Percentiles rank a stretch among this genome's conserved stretches.
Conservation (phyloP, 2,888 invertebrate species). For the Torymus tubicola region DNA sequence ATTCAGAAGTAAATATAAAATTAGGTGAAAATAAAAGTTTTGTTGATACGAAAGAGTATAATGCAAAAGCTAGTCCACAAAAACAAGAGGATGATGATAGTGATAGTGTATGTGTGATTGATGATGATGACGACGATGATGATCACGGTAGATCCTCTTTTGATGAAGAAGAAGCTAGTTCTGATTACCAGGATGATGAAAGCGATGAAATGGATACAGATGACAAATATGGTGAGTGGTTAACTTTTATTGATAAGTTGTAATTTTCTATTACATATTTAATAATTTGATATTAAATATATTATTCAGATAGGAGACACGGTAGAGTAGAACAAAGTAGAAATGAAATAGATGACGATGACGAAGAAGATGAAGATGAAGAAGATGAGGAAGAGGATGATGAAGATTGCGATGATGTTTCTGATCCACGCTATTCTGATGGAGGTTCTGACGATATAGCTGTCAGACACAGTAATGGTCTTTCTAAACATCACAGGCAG, state of each 20-base stretch:
- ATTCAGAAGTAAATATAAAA: conserved; percentile 54
- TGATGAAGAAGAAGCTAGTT: conserved; percentile 33
- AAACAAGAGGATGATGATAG: conserved; percentile 65
- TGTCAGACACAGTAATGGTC: conserved; percentile 58
- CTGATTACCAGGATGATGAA: conserved; percentile 54
- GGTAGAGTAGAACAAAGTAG: background rate
- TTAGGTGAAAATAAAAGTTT: conserved; percentile 29
- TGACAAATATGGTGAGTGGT: conserved; percentile 42
- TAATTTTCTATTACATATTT: too few relatives aligned
- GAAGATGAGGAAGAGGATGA: conserved; percentile 61
- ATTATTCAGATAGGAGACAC: conserved; percentile 24
- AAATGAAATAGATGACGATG: conserved; percentile 32
- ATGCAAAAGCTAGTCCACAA: conserved; percentile 57
- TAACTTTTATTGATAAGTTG: background rate
- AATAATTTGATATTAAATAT: background rate
- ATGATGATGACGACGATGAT: conserved; percentile 63
- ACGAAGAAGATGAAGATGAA: conserved; percentile 47
- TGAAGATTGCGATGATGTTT: conserved; percentile 64
- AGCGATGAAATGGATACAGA: conserved; percentile 54
- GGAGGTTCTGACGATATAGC: conserved; percentile 69
- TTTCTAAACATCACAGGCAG: conserved; percentile 61
- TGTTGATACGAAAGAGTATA: conserved; percentile 24
- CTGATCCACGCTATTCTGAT: conserved; percentile 66
- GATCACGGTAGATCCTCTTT: conserved; percentile 25
- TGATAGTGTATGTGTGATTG: conserved; percentile 67